phyloP scores from a whole-genome alignment of 2,113 vertebrate species.

The Odontesthes bonariensis region DNA sequence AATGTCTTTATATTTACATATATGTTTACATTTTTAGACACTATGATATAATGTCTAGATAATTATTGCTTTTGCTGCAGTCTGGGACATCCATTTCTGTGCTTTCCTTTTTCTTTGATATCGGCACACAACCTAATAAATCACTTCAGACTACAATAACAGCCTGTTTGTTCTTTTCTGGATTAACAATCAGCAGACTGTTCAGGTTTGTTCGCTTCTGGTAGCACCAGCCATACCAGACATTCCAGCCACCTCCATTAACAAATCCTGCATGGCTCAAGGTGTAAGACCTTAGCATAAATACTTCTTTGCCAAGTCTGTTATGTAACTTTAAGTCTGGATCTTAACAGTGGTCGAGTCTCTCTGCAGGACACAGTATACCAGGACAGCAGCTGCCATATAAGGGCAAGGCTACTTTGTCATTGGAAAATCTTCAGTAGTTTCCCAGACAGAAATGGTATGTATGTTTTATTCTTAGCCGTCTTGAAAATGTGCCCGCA shows the following conservation, averaged over 20 bases:
- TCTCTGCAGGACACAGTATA: slow-evolving; percentile 31
- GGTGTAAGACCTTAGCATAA: slow-evolving; percentile 53
- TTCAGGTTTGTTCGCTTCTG: slow-evolving; percentile 54
- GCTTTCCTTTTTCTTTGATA: slow-evolving; percentile 22
- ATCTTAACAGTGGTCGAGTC: slow-evolving; percentile 35
- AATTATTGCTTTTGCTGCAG: neutral
- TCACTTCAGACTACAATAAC: slow-evolving; percentile 46
- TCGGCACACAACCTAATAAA: slow-evolving; percentile 28
- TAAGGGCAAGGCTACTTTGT: slow-evolving; percentile 62
- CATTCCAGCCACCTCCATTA: slow-evolving; percentile 72
- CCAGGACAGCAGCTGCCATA: slow-evolving; percentile 50
- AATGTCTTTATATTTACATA: too few relatives aligned
- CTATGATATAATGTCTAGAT: too few relatives aligned
- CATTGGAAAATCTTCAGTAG: slow-evolving; percentile 34
- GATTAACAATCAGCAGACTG: slow-evolving; percentile 69
- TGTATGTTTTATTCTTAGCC: slow-evolving; percentile 44
- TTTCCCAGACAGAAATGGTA: slow-evolving; percentile 53
- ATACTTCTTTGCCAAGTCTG: slow-evolving; percentile 44
- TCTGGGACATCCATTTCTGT: neutral
- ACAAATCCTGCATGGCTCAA: slow-evolving; percentile 66
- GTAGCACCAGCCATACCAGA: slow-evolving; percentile 60
- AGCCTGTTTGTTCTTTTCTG: slow-evolving; percentile 58
- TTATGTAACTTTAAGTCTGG: slow-evolving; percentile 68
- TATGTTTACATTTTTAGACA: too few relatives aligned
- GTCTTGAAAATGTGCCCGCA: slow-evolving; percentile 4